Evolutionary conservation across 2,113 vertebrate genomes (phyloP), one percentile per base, ranked within the genome.

Genomic region (Epinephelus cyanopodus): DNA sequence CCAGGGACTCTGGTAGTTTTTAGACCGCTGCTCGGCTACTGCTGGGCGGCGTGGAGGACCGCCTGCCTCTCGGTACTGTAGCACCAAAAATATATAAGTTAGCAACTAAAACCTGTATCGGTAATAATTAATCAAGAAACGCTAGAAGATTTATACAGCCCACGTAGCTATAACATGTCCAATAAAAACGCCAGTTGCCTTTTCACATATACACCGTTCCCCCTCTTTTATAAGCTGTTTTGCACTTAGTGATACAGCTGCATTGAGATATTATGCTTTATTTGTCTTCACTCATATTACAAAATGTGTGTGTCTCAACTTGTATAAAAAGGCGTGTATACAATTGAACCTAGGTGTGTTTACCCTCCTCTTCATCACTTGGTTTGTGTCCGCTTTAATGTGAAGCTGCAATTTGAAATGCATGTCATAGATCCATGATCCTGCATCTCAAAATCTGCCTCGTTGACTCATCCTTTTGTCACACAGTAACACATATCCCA

Each of bases 1-100:
- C 90, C 89, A 1, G 61, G 86, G 88, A 27, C 85, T 91, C 77
- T 3, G 48, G 72, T 91, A 11, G 10, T 54, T 78, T 76, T 74
- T 63, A 23, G 23, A 3, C 84, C 73, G 81, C 52, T 12, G 69
- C 53, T 14, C 45, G 3, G 62, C 50, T 19, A 1, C 27, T 17
- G 69, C 14, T 63, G 79, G 33, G 3, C 79, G 4, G 73, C 1
- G 72, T 50, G 63, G 29, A 17, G 23, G 17, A 29, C 14, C 25
- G 47, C 13, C n/a, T 15, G 7, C 2, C n/a, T 27, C 12, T 58
- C 25, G 17, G 21, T 21, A 47, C 42, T 12, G 17, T 11, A 13
- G 9, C n/a, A 14, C 5, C 33, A n/a, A 23, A 5, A 23, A 7
- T 12, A 15, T 11, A 42, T 11, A 77, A 74, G 25, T 45, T 14